phyloP scores from a whole-genome alignment of 2,888 invertebrate genomes.

The Lepeophtheirus nordmannii region DNA sequence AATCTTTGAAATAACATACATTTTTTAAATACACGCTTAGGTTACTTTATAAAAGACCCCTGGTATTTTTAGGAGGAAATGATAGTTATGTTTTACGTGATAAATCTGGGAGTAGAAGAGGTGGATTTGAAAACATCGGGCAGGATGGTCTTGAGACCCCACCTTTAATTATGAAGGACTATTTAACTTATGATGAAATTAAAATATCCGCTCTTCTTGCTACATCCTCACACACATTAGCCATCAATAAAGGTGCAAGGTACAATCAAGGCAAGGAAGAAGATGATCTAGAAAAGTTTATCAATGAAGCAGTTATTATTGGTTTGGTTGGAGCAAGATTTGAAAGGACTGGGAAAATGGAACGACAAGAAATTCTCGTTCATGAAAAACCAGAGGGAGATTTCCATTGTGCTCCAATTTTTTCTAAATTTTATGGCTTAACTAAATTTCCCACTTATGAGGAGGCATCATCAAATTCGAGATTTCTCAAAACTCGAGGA shows the following conservation, averaged over 20 bases:
- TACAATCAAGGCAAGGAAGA: background rate
- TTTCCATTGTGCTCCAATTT: background rate
- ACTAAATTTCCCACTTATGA: conserved; percentile 4
- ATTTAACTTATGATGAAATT: conserved; percentile 16
- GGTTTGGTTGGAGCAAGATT: conserved; percentile 7
- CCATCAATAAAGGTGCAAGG: background rate
- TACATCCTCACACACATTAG: background rate
- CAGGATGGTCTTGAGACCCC: too few relatives aligned
- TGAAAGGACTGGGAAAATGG: conserved; percentile 1
- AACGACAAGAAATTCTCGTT: background rate
- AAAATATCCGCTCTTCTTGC: conserved; percentile 1
- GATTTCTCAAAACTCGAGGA: background rate
- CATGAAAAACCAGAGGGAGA: too few relatives aligned
- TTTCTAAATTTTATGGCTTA: background rate
- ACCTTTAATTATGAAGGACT: background rate
- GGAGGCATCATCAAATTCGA: background rate
- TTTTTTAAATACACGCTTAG: background rate
- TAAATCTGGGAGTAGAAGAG: background rate
- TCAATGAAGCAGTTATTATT: background rate
- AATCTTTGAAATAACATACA: too few relatives aligned
- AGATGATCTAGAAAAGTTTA: background rate
- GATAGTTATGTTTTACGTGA: background rate
- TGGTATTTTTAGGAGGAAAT: background rate
- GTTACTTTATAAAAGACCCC: background rate
- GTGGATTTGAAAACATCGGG: background rate